Percentiles rank a stretch among this genome's conserved stretches.
Evolutionary conservation across 2,797 vertebrate species (phyloP).

Genomic region (Salarias fasciatus): DNA sequence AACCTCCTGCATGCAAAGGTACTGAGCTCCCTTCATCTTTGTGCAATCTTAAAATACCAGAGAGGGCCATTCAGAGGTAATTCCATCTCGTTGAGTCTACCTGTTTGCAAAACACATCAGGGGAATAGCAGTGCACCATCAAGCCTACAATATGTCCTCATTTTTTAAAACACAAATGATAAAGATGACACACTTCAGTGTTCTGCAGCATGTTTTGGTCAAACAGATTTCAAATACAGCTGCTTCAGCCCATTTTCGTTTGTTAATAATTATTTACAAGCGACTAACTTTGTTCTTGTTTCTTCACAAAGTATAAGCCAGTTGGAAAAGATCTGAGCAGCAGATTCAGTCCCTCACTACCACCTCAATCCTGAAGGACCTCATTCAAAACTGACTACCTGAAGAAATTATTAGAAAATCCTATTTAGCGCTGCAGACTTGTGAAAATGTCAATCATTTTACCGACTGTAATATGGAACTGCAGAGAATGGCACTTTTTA

Average conservation of each 20-base stretch:
- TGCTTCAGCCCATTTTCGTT: conserved; percentile 20
- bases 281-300: conserved; percentile 8
- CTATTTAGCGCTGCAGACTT: background rate
- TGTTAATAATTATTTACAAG: conserved; percentile 31
- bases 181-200: conserved; percentile 16
- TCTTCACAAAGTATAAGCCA: conserved; percentile 3
- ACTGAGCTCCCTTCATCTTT: conserved; percentile 53
- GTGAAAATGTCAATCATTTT: background rate
- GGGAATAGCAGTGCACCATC: conserved; percentile 9
- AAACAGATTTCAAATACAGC: conserved; percentile 23
- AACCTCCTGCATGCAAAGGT: conserved; percentile 69
- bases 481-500: background rate
- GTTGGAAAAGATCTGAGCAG: conserved; percentile 14
- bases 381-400: conserved; percentile 32
- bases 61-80: conserved; percentile 49
- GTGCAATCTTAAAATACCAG: conserved; percentile 55
- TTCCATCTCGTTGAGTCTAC: conserved; percentile 34
- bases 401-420: conserved; percentile 22
- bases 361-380: conserved; percentile 30
- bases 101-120: conserved; percentile 45
- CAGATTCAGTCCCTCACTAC: conserved; percentile 24
- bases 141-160: background rate
- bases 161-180: conserved; percentile 24
- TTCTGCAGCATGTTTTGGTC: conserved; percentile 36
- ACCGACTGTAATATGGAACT: background rate